Evolutionary conservation across 2,888 invertebrate genomes (phyloP).

Genomic region (Mongoloraphidia duomilia): DNA sequence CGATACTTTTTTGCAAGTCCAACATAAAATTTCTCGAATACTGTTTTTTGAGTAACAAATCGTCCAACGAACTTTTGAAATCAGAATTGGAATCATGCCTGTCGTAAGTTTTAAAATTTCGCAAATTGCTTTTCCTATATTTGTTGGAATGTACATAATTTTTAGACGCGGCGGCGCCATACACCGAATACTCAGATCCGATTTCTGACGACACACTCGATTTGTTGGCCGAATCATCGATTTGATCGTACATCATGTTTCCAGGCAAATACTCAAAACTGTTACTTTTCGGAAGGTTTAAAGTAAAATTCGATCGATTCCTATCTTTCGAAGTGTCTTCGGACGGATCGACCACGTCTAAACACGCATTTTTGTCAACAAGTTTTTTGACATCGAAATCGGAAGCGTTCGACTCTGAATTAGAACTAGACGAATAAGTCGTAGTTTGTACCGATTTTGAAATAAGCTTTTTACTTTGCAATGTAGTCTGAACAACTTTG

Average conservation of each 20-base stretch:
- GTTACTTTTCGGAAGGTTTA: slow-evolving; percentile 33
- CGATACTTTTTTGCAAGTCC: slow-evolving; percentile 47
- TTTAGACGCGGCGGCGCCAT: neutral
- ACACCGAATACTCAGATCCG: neutral
- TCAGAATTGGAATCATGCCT: too few species aligned
- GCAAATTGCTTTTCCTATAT: too few species aligned
- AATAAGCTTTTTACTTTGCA: neutral
- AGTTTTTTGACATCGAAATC: neutral
- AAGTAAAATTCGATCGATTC: neutral
- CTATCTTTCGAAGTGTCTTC: neutral
- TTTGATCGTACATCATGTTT: slow-evolving; percentile 23
- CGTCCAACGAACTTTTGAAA: slow-evolving; percentile 12
- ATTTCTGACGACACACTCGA: slow-evolving; percentile 5
- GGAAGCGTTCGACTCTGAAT: neutral
- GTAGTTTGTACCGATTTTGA: neutral
- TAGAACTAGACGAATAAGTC: neutral
- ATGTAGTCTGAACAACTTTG: neutral
- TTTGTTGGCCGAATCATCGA: neutral
- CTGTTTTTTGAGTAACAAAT: slow-evolving; percentile 15
- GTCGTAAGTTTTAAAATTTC: too few species aligned
- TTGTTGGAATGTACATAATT: neutral
- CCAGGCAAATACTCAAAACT: slow-evolving; percentile 53
- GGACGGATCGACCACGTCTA: neutral
- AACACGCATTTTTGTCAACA: neutral
- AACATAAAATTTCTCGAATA: slow-evolving; percentile 28